A percentile compares a stretch with the other conserved stretches of the same genome.
Evolutionary conservation across 35 echinoderm and acorn worm species (phyloP).

Genomic region (Heliocidaris tuberculata): DNA sequence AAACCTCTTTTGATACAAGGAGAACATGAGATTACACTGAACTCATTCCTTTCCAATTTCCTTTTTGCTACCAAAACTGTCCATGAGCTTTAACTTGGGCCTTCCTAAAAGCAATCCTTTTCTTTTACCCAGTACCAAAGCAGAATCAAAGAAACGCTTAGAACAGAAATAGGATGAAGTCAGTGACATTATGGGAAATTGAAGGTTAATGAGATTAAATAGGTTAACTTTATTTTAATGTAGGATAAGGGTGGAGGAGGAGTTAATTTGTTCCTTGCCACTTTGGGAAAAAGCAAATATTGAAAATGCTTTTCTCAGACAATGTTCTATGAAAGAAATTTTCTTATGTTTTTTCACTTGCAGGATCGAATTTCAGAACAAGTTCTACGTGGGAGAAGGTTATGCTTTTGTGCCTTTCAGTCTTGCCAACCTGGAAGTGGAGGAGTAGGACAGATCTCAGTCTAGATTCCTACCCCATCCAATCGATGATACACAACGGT

Average conservation of each 20-base stretch:
- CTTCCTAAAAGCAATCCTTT: not conserved
- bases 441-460: conserved; percentile 28
- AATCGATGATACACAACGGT: not conserved
- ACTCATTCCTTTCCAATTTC: too few species aligned
- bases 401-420: conserved; percentile 85
- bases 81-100: too few species aligned
- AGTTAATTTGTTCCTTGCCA: not conserved
- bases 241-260: not conserved
- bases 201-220: not conserved
- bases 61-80: too few species aligned
- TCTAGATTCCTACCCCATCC: not conserved
- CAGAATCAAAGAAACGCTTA: not conserved
- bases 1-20: too few species aligned
- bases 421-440: conserved; percentile 60
- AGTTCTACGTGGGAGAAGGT: conserved; percentile 96
- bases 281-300: not conserved
- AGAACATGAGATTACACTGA: too few species aligned
- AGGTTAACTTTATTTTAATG: too few species aligned
- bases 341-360: not conserved
- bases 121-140: not conserved
- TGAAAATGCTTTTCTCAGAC: not conserved
- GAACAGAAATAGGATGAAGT: not conserved
- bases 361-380: conserved; percentile 99
- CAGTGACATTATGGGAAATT: not conserved
- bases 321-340: not conserved